Conservation (phyloP, 2,113 vertebrate genomes). For the Ivindomyrus marchei region DNA sequence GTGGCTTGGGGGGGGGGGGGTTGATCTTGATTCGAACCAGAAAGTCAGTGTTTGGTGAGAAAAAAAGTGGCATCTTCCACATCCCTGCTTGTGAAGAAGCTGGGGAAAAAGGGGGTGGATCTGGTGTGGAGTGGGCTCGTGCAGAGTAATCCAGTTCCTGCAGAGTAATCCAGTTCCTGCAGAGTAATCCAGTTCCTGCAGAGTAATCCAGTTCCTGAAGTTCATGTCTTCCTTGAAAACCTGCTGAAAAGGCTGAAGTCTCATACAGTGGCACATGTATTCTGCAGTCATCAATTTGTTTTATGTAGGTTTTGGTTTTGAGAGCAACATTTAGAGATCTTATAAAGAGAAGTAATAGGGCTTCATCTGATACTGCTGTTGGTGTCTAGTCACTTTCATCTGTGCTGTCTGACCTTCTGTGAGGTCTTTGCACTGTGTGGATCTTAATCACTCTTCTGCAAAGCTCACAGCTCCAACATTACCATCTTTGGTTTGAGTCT, state of each 20-base stretch:
- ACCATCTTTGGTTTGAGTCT: background rate
- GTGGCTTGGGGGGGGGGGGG: background rate
- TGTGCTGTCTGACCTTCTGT: background rate
- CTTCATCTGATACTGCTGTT: slow-evolving; percentile 56
- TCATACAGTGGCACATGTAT: slow-evolving; percentile 56
- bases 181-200: slow-evolving; percentile 19
- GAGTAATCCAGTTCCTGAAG: slow-evolving; percentile 60
- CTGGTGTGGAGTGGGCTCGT: background rate
- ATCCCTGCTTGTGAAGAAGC: slow-evolving; percentile 22
- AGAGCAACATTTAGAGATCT: slow-evolving; percentile 58
- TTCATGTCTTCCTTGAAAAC: slow-evolving; percentile 81
- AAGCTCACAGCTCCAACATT: background rate
- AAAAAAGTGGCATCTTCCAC: slow-evolving; percentile 18
- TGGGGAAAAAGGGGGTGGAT: background rate
- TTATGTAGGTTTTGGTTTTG: slow-evolving; percentile 76
- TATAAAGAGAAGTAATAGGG: slow-evolving; percentile 60
- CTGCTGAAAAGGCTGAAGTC: slow-evolving; percentile 64
- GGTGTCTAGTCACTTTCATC: background rate
- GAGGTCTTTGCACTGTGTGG: slow-evolving; percentile 8
- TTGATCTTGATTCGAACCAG: background rate
- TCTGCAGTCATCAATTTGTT: slow-evolving; percentile 70
- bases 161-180: slow-evolving; percentile 52
- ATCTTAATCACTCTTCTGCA: background rate
- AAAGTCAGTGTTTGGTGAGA: slow-evolving; percentile 17
- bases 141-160: slow-evolving; percentile 53